Percentiles rank a stretch among this genome's conserved stretches.
Conservation (phyloP, 2,888 invertebrate species). For the Chalcosyrphus nemorum region DNA sequence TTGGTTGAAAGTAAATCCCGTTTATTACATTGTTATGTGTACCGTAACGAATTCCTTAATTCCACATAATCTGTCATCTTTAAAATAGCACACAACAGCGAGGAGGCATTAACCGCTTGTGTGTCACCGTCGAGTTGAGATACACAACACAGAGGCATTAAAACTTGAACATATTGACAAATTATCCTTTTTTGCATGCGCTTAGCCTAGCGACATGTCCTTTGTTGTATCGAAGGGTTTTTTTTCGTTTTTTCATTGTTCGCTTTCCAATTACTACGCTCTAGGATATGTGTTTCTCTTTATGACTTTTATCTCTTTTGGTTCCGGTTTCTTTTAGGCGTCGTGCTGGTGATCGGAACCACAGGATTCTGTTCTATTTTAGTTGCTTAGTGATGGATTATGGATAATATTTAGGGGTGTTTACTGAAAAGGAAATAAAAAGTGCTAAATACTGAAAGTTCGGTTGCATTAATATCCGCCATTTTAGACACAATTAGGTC, state of each 20-base stretch:
- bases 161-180: slow-evolving; percentile 38
- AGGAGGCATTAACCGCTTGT: neutral
- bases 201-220: slow-evolving; percentile 13
- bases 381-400: neutral
- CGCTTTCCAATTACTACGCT: neutral
- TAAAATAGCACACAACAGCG: slow-evolving; percentile 20
- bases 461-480: no score
- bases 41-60: slow-evolving; percentile 50
- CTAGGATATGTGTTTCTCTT: neutral
- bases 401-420: neutral
- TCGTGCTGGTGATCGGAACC: neutral
- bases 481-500: no score
- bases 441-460: no score
- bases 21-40: slow-evolving; percentile 50
- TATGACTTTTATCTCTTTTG: neutral
- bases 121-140: neutral
- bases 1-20: slow-evolving; percentile 35
- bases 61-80: slow-evolving; percentile 55
- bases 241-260: neutral
- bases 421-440: neutral
- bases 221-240: neutral
- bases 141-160: neutral
- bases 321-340: neutral
- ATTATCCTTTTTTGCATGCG: slow-evolving; percentile 3
- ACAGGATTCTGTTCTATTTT: neutral